Evolutionary conservation across 2,888 invertebrate species (phyloP).

Genomic region (Phengaris arion): DNA sequence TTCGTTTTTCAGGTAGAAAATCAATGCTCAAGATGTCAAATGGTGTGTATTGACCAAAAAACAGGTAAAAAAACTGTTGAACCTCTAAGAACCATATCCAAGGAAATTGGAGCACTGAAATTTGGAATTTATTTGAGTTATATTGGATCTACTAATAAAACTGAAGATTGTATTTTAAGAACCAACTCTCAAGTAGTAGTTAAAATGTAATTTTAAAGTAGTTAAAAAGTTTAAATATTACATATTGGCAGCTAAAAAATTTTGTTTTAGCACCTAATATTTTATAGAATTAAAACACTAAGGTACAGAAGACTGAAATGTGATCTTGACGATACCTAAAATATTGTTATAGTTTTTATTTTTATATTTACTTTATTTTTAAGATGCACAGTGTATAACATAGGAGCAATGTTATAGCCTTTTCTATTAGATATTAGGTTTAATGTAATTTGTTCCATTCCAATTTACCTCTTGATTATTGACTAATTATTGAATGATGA

Average conservation of each 20-base stretch:
- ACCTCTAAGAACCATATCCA: conserved; percentile 87
- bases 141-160: conserved; percentile 56
- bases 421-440: not conserved
- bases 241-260: no score
- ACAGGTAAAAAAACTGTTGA: conserved; percentile 89
- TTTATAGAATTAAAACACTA: not conserved
- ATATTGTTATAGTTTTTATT: not conserved
- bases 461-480: not conserved
- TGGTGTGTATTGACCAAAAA: conserved; percentile 95
- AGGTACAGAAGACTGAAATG: conserved; percentile 12
- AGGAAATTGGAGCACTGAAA: conserved; percentile 84
- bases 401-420: no score
- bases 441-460: not conserved
- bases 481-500: not conserved
- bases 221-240: no score
- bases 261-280: not conserved
- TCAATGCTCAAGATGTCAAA: conserved; percentile 93
- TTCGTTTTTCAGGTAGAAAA: conserved; percentile 82
- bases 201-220: conserved; percentile 32
- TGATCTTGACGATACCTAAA: not conserved
- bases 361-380: not conserved
- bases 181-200: conserved; percentile 51
- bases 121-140: conserved; percentile 89
- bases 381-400: not conserved
- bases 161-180: conserved; percentile 50